These are phyloP conservation scores for Origma solitaria DNA, from an alignment of 2,113 vertebrate species.

Conservation along the genomic window DNA sequence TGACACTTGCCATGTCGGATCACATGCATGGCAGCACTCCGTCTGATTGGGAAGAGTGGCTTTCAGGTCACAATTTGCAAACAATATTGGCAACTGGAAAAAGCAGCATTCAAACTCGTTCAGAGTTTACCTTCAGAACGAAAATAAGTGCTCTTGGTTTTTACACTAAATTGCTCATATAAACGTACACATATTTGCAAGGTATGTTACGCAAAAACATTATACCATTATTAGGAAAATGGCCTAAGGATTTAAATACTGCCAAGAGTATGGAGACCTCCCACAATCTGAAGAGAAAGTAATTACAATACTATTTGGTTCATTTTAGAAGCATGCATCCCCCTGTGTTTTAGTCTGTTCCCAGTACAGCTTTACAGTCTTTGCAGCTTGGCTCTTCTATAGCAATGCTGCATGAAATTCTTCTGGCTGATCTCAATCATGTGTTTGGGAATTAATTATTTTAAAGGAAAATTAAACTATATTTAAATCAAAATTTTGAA, in stretches of 20 bases:
- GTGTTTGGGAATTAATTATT: background rate
- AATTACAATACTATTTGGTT: background rate
- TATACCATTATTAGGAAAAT: background rate
- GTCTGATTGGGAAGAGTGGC: background rate
- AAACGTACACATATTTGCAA: accelerated
- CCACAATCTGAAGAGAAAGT: background rate
- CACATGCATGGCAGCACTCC: background rate
- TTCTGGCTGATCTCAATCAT: background rate
- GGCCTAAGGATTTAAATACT: background rate
- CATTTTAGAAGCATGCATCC: background rate
- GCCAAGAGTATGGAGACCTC: background rate
- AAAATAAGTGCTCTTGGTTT: background rate
- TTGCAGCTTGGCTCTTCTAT: background rate
- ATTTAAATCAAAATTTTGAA: background rate
- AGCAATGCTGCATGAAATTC: background rate
- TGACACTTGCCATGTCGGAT: background rate
- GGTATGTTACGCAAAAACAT: background rate
- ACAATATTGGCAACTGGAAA: background rate
- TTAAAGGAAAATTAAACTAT: background rate
- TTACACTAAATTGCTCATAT: background rate
- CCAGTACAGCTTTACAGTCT: background rate
- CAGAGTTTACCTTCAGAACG: background rate
- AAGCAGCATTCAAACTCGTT: background rate
- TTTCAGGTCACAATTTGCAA: background rate
- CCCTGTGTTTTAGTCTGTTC: background rate